These are phyloP conservation scores for Oophaga pumilio DNA, from an alignment of 2,113 vertebrate genomes.

Conservation along the genomic window DNA sequence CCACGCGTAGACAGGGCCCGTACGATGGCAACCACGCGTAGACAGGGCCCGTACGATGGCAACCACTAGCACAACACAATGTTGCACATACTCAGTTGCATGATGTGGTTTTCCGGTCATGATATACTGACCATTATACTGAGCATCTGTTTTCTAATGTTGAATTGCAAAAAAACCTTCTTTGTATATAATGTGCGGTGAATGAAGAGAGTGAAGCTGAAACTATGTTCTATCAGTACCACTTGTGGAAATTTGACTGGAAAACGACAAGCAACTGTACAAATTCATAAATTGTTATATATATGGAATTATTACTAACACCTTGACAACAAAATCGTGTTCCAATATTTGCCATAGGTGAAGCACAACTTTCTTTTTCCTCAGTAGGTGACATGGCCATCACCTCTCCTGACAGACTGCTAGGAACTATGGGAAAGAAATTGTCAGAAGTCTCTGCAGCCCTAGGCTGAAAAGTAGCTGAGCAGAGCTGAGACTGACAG, in stretches of 20 bases:
- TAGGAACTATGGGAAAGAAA: slow-evolving; percentile 22
- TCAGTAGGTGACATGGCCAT: slow-evolving; percentile 34
- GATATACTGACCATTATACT: background rate
- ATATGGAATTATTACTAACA: slow-evolving; percentile 27
- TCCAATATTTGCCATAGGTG: slow-evolving; percentile 24
- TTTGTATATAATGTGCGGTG: background rate
- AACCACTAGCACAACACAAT: background rate
- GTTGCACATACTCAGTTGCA: background rate
- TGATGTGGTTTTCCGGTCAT: background rate
- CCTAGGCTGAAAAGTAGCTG: slow-evolving; percentile 46
- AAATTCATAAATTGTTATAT: background rate
- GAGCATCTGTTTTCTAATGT: background rate
- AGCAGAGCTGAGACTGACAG: slow-evolving; percentile 37
- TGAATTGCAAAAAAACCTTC: background rate
- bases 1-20: no score
- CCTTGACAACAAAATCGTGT: slow-evolving; percentile 9
- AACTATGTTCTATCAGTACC: background rate
- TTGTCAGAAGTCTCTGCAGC: slow-evolving; percentile 38
- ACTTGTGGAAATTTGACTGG: background rate
- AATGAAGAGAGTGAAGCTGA: background rate
- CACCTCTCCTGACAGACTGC: slow-evolving; percentile 41
- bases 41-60: no score
- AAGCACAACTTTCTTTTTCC: slow-evolving; percentile 24
- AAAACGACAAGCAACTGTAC: background rate
- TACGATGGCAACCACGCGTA: no score